A percentile compares a stretch with the other conserved stretches of the same genome.
Evolutionary conservation across 2,113 vertebrate species (phyloP).

Genomic region (Eubucco bourcierii): DNA sequence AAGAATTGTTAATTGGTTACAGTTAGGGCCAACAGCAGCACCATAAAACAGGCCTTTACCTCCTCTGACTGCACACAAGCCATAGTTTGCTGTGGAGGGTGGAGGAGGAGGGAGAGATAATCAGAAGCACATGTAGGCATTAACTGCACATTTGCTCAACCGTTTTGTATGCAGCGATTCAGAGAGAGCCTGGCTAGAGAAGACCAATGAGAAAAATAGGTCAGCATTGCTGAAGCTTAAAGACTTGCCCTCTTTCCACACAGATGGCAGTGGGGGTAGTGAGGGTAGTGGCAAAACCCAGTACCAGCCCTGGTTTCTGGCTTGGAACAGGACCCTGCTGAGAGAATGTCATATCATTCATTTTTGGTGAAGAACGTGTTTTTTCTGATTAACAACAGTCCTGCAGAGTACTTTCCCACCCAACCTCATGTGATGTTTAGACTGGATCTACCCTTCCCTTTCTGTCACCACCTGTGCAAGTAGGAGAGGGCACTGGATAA

Average conservation of each 20-base stretch:
- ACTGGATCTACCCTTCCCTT: neutral
- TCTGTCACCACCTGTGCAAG: neutral
- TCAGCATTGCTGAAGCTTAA: neutral
- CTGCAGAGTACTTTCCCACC: neutral
- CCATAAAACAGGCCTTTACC: neutral
- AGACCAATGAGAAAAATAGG: neutral
- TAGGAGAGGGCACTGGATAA: fast-evolving
- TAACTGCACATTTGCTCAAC: slow-evolving; percentile 26
- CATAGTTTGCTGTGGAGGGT: neutral
- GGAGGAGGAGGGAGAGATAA: slow-evolving; percentile 41
- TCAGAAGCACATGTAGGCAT: slow-evolving; percentile 33
- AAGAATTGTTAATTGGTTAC: neutral
- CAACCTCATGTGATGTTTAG: neutral
- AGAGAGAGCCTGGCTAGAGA: neutral
- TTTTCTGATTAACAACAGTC: neutral
- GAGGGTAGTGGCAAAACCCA: neutral
- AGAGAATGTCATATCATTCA: fast-evolving
- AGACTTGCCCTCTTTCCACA: neutral
- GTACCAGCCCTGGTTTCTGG: neutral
- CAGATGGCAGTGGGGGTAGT: neutral
- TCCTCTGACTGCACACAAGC: neutral
- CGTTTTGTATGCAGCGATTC: neutral
- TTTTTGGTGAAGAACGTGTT: neutral
- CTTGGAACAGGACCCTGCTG: fast-evolving
- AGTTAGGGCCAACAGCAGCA: neutral